Conservation (phyloP, 2,888 invertebrate genomes). For the Barypeithes pellucidus region DNA sequence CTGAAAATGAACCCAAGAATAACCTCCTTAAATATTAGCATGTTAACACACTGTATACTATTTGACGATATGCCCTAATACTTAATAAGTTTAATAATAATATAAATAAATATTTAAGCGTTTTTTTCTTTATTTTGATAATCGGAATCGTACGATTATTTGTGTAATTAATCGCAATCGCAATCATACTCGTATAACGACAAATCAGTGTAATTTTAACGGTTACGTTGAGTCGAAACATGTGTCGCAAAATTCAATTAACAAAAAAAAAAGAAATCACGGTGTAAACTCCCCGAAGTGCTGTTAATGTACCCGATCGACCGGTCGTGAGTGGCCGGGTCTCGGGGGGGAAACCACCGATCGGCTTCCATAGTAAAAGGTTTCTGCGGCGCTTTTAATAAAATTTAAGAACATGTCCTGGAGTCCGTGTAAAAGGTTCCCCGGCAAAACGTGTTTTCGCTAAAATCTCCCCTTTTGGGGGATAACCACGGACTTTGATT, state of each 20-base stretch:
- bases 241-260: neutral
- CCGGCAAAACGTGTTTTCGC: slow-evolving; percentile 15
- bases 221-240: neutral
- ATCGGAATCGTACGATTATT: too few relatives aligned
- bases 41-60: too few relatives aligned
- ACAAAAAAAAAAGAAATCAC: neutral
- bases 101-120: too few relatives aligned
- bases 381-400: slow-evolving; percentile 30
- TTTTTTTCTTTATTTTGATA: too few relatives aligned
- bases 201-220: too few relatives aligned
- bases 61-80: too few relatives aligned
- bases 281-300: slow-evolving; percentile 18
- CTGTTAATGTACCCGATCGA: slow-evolving; percentile 21
- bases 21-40: too few relatives aligned
- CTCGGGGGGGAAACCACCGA: slow-evolving; percentile 10
- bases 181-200: too few relatives aligned
- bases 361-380: slow-evolving; percentile 24
- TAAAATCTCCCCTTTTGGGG: slow-evolving; percentile 12
- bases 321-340: slow-evolving; percentile 16
- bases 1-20: too few relatives aligned
- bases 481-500: slow-evolving; percentile 2
- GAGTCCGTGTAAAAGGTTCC: slow-evolving; percentile 26
- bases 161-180: too few relatives aligned
- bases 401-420: slow-evolving; percentile 29
- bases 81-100: too few relatives aligned